Base-by-base conservation (phyloP, 1,140 invertebrate genomes). In the Acromyrmex echinatior region DNA sequence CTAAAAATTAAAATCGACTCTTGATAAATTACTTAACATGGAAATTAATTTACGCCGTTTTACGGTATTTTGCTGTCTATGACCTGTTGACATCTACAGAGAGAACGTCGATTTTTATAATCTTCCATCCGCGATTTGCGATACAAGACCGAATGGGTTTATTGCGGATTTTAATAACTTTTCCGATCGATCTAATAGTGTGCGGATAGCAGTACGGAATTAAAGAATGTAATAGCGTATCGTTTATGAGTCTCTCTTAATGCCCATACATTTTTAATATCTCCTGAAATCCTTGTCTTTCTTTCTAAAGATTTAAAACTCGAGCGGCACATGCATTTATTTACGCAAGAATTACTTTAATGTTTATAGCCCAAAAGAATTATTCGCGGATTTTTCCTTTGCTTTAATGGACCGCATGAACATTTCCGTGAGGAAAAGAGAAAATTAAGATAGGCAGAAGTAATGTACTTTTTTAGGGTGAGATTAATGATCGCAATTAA, bases 331-430 rank as follows among this genome's bases (percentile, higher is more conserved):
- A 58, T 28, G 65, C 77, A 88, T 70, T 92, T 88, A 90, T 86
- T 92, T 81, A 91, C 91, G 91, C 88, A 79, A 92, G 85, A 65
- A 91, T 92, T 87, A 80, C 31, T 91, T 92, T 92, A 89, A 92
- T 77, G 56, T 81, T 91, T 90, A 92, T 88, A 79, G 81, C n/a
- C n/a, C n/a, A n/a, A 28, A 16, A 53, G 58, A 60, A 81, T 66
- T 82, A 63, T 56, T 62, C 58, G 78, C 86, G 31, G 79, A 86
- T 89, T 91, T 78, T 87, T 63, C 62, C 66, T 16, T 31, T 53
- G 62, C 39, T 87, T 81, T 91, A 89, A 89, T 91, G 65, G 88
- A 58, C 31, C 56, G 39, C 53, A 25, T 21, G 63, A 25, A 79
- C 71, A 85, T 80, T 80, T 49, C 12, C 16, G 9, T n/a, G 73